phyloP scores from a whole-genome alignment of 2,113 vertebrate genomes.

The western clawed frog (Xenopus tropicalis) region UCB_Xtro_10.0 CM004449.2:99466001-99466500 shows the following conservation, averaged over 20 bases:
- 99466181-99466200: neutral
- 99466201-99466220: neutral
- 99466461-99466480: too few species aligned
- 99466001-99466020: slow-evolving; percentile 5
- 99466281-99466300: neutral
- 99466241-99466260: neutral
- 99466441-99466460: too few species aligned
- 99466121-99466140: slow-evolving; percentile 45
- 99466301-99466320: neutral
- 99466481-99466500: too few species aligned
- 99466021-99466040: slow-evolving; percentile 28
- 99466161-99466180: neutral
- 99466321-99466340: neutral
- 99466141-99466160: slow-evolving; percentile 41
- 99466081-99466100: slow-evolving; percentile 42
- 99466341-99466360: neutral
- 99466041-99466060: slow-evolving; percentile 51
- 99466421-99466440: too few species aligned
- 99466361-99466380: neutral
- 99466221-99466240: neutral
- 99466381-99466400: too few species aligned
- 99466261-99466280: neutral
- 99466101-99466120: slow-evolving; percentile 49
- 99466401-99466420: too few species aligned
- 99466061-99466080: slow-evolving; percentile 39